Base-by-base conservation (phyloP, 2,888 invertebrate genomes). In the Aspidiotus destructor region DNA sequence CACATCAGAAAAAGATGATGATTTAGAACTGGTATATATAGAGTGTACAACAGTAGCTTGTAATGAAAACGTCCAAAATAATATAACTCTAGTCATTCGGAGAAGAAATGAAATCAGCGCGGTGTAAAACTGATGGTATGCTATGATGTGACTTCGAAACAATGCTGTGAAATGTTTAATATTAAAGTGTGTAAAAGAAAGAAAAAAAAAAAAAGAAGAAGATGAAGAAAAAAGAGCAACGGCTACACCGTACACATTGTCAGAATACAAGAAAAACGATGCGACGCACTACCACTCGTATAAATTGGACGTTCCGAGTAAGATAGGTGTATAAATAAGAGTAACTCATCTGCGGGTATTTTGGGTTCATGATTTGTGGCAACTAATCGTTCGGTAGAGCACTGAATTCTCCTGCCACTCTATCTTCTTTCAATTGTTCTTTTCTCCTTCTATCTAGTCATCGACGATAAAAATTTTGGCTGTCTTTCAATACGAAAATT, bases 151-250 rank as follows among this genome's bases (percentile, higher is more conserved):
- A 67, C 58, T 57, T 52, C 67, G 67, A 67, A 67, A 67, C 67
- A 67, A 67, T 67, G 67, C 67, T 67, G 67, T 67, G 67, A 67
- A 67, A 67, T 67, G 67, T 60, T 67, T 28, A 67, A 67, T 67
- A 67, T 67, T 67, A 67, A 67, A 67, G 67, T 67, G 67, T 67
- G 58, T 58, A 67, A 67, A 58, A 67, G 40, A 44, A 15, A 9
- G 41, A 17, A 10, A 62, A 48, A 10, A 53, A 1, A 48, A n/a
- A 53, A 63, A 63, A 63, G 15, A 62, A 48, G 1, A 53, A 1
- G 17, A n/a, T 41, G 53, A 63, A 63, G 15, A 15, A 42, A 41
- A 41, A 62, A 8, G 2, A 28, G 41, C 53, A 16, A 60, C 63
- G 54, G 48, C 63, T 53, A 63, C 48, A 62, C 62, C 52, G n/a